Evolutionary conservation across 2,113 vertebrate species (phyloP).

Genomic region (Piaya cayana): DNA sequence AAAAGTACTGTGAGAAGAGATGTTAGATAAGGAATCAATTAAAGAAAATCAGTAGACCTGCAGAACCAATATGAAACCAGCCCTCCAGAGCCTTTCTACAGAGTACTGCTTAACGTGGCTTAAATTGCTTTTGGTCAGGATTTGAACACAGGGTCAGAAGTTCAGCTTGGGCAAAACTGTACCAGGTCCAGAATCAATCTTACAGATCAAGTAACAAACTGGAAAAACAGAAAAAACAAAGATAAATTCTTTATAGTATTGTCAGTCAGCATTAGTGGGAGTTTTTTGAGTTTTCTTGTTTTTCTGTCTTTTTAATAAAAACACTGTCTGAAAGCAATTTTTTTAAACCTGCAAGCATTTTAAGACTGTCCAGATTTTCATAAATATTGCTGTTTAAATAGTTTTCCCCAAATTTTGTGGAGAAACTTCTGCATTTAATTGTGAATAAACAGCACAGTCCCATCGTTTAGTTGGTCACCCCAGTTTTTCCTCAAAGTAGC

Average conservation of each 20-base stretch:
- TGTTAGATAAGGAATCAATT: not conserved
- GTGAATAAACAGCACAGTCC: not conserved
- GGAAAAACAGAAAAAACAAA: not conserved
- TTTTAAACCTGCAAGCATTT: not conserved
- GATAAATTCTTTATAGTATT: not conserved
- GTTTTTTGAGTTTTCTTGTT: too few relatives aligned
- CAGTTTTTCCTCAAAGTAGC: not conserved
- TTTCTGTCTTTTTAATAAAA: not conserved
- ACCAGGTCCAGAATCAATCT: not conserved
- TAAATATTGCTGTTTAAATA: not conserved
- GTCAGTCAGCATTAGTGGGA: not conserved
- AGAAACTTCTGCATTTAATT: not conserved
- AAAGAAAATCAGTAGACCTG: not conserved
- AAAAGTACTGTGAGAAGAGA: not conserved
- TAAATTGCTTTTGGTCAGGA: not conserved
- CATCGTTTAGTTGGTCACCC: not conserved
- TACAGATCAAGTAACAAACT: not conserved
- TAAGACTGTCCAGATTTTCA: not conserved
- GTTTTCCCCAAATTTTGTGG: not conserved
- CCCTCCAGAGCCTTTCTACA: not conserved
- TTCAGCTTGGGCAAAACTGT: not conserved
- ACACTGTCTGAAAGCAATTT: not conserved
- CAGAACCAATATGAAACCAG: not conserved
- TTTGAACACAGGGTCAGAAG: not conserved
- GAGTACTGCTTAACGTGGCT: not conserved